phyloP scores from a whole-genome alignment of 2,797 vertebrate species.

The Bradypus variegatus region DNA sequence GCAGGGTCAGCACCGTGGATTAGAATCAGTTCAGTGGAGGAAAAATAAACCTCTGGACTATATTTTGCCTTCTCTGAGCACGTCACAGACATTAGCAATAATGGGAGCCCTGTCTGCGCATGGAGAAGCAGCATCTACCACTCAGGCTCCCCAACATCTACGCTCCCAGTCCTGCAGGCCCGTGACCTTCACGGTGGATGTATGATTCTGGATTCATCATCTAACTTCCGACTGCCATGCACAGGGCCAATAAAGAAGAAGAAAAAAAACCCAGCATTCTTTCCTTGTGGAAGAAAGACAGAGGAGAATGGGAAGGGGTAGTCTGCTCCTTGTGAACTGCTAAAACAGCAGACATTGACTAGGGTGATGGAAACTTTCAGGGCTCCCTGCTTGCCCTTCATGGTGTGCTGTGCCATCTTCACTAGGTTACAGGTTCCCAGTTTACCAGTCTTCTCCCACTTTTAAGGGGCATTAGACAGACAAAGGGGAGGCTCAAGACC shows the following conservation, averaged over 20 bases:
- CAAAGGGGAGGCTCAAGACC: not conserved
- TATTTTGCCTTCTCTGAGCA: conserved; percentile 49
- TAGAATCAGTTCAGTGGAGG: conserved; percentile 56
- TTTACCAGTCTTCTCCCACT: not conserved
- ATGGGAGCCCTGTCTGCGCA: conserved; percentile 53
- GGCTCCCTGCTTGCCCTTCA: not conserved
- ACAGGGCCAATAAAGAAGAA: not conserved
- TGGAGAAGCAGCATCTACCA: conserved; percentile 46
- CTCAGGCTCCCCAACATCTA: not conserved
- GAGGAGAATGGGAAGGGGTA: not conserved
- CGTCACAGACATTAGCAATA: conserved; percentile 60
- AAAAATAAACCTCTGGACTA: conserved; percentile 52
- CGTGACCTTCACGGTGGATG: conserved; percentile 34
- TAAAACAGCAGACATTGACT: not conserved
- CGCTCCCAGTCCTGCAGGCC: not conserved
- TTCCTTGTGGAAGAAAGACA: not conserved
- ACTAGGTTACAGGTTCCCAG: not conserved
- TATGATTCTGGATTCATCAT: not conserved
- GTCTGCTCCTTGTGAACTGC: not conserved
- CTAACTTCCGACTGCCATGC: conserved; percentile 6
- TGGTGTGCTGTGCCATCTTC: not conserved
- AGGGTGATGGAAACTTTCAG: not conserved
- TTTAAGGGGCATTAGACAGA: not conserved
- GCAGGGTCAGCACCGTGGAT: conserved; percentile 50
- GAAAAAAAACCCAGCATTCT: not conserved